Evolutionary conservation across 2,888 invertebrate species (phyloP).

Genomic region (Cryptocheilus praepositus): DNA sequence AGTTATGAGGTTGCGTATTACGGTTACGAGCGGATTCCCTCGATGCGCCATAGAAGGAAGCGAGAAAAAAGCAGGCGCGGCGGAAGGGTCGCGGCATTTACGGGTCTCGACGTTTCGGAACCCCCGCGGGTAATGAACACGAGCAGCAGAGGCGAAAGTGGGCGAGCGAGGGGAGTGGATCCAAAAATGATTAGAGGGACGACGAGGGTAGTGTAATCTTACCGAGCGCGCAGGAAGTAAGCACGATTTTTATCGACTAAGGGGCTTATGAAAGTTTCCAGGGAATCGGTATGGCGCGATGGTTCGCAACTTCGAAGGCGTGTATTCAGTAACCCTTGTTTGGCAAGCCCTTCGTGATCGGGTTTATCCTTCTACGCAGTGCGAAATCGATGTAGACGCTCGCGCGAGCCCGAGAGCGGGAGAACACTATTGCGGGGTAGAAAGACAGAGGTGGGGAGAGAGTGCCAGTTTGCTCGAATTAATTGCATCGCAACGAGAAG

Average conservation of each 20-base stretch:
- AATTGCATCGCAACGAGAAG: constrained; percentile 50
- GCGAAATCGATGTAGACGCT: constrained; percentile 44
- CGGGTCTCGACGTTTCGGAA: too few relatives aligned
- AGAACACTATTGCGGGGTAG: background rate
- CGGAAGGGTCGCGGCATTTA: too few relatives aligned
- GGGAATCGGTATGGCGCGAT: background rate
- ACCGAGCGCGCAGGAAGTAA: background rate
- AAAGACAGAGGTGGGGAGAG: background rate
- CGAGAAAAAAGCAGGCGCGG: too few relatives aligned
- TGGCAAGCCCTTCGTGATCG: constrained; percentile 51
- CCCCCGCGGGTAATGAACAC: too few relatives aligned
- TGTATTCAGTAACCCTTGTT: constrained; percentile 47
- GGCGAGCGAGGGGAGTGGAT: background rate
- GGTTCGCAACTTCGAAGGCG: constrained; percentile 19
- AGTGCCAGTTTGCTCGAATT: constrained; percentile 38
- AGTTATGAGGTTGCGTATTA: too few relatives aligned
- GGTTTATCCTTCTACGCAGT: constrained; percentile 45
- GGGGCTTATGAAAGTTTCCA: constrained; percentile 1
- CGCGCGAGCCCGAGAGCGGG: constrained; percentile 10
- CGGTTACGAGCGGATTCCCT: too few relatives aligned
- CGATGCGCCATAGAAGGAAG: too few relatives aligned
- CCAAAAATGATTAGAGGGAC: too few relatives aligned
- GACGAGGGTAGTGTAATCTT: constrained; percentile 1
- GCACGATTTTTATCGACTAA: constrained; percentile 1
- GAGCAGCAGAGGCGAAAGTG: constrained; percentile 26